Evolutionary conservation across 2,888 invertebrate species (phyloP), one percentile per base, ranked within the genome.

Genomic region (Falcaria lacertinaria): DNA sequence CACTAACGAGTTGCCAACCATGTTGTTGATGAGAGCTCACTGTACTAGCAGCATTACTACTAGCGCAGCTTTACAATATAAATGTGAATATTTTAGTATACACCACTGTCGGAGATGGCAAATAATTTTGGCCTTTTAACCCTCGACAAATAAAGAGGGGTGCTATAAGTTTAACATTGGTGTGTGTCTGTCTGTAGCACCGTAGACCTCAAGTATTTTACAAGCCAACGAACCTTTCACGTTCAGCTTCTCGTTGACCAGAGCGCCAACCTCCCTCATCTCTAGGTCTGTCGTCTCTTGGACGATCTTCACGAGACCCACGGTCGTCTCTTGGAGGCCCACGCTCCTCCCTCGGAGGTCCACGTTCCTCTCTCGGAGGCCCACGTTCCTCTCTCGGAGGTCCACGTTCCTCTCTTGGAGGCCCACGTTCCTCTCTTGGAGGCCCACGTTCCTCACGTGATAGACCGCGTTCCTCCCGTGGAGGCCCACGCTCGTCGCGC

Each of bases 251-350:
- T 1, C 22, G 64, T 60, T 11, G 73, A 3, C 61, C 52, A 0
- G 77, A 64, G 5, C 83, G 65, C 83, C 83, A 83, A n/a, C 53
- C 80, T 5, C 22, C 37, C 1, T 37, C 37, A 37, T 35, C 35
- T 15, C 35, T 34, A 4, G 34, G 34, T 15, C 34, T 34, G 34
- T 34, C 35, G 15, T 38, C 37, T 34, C 13, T 17, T 15, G 8
- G 7, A 32, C 25, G n/a, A n/a, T 33, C 5, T 2, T 28, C 28
- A 11, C 28, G 28, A 28, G 36, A 19, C 1, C 36, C 36, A n/a
- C 36, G 36, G 2, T 36, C 36, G 3, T 36, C 36, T 22, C 36
- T 36, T 1, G 36, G 36, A 5, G 35, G 35, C 0, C 35, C 35
- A 6, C 35, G 35, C 17, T 35, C 35, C 1, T 35, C 35, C 4